phyloP scores from a whole-genome alignment of 2,888 invertebrate genomes.

The Rhagonycha lutea region DNA sequence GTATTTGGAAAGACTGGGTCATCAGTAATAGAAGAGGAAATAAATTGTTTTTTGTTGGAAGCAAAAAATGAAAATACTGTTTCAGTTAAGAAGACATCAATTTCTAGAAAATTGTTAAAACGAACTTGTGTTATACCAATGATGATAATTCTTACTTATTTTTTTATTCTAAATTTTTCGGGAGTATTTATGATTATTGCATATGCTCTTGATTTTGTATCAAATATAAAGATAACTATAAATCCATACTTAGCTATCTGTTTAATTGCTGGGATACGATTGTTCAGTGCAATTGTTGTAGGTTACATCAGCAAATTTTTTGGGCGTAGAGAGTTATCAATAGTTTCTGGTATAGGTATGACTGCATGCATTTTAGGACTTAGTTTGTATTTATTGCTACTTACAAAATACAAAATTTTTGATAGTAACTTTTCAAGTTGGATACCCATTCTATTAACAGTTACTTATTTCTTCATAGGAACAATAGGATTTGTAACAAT shows the following conservation, averaged over 20 bases:
- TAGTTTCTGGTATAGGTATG: conserved; percentile 62
- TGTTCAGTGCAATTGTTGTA: not conserved
- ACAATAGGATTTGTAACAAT: conserved; percentile 60
- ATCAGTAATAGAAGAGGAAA: not conserved
- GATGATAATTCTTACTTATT: not conserved
- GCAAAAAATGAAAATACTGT: not conserved
- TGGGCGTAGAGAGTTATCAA: conserved; percentile 62
- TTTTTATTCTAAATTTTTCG: not conserved
- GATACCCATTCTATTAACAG: conserved; percentile 54
- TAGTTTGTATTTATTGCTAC: conserved; percentile 52
- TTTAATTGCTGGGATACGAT: not conserved
- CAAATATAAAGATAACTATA: not conserved
- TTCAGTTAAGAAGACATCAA: not conserved
- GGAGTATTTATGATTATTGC: not conserved
- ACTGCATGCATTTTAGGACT: conserved; percentile 57
- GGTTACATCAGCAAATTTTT: conserved; percentile 52
- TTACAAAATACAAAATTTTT: conserved; percentile 43
- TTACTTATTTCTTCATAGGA: conserved; percentile 58
- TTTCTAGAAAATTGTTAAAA: not conserved
- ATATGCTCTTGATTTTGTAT: not conserved
- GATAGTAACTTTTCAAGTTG: conserved; percentile 40
- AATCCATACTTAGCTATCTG: not conserved
- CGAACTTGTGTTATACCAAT: not conserved
- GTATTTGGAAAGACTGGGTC: not conserved
- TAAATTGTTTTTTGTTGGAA: not conserved